Base-by-base conservation (phyloP, 2,113 vertebrate genomes). In the Phoxinus phoxinus region DNA sequence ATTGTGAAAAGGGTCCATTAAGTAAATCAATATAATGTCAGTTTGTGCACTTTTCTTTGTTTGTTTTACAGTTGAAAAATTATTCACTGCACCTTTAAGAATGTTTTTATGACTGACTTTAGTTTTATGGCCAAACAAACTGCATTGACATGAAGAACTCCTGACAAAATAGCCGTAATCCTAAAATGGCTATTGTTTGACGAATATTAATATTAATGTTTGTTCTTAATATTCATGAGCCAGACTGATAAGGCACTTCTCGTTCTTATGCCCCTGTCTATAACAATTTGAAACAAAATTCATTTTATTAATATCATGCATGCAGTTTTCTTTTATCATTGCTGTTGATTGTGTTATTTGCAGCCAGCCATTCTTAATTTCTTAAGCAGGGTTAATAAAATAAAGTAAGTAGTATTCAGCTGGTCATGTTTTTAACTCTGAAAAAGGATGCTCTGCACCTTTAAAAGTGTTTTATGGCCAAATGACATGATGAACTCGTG, bases 401-500 rank as follows among this genome's bases (percentile, higher is more conserved):
- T 73, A 46, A 72, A 9, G 21, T 44, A 44, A 72, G 11, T 23
- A 73, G 11, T 12, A 73, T 73, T 73, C 23, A 44, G 37, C 71
- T 51, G 15, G 48, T 51, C 48, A 51, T 17, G 15, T 51, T 51
- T 4, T 75, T 48, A 51, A 6, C 13, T 8, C 17, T 25, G 10
- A n/a, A 44, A 61, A n/a, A 25, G 48, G 10, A 23, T 4, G 15
- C 78, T 46, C n/a, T 81, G n/a, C n/a, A 65, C 59, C 8, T 46
- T 81, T 81, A 65, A 81, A 59, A 46, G 12, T 17, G 76, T 79
- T 79, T n/a, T 19, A 48, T 30, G 17, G 37, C n/a, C 44, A 76
- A 15, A 17, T 61, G 58, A 44, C 15, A 75, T 12, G 48, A 27
- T 35, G 30, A 23, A 41, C 69, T 32, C 23, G 7, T 58, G 27